Base-by-base conservation (phyloP, 64 coral and sea anemone genomes). In the Stylophora pistillata region DNA sequence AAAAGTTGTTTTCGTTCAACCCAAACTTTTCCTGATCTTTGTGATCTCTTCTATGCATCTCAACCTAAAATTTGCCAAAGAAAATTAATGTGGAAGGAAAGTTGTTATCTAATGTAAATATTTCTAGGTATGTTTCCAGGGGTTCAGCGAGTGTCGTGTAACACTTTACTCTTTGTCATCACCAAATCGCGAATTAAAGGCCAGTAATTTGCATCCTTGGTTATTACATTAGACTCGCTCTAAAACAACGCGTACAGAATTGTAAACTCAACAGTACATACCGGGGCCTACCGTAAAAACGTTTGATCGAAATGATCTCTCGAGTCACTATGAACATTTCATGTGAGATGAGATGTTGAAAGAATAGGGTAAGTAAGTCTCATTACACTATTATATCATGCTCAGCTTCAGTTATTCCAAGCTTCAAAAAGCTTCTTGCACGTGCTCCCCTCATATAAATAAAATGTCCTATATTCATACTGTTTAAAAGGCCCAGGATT, bases 11-110 rank as follows among this genome's bases (percentile, higher is more conserved):
- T 21, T 41, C 59, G 14, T 4, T 37, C 66, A 25, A 1, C 14
- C 28, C 58, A 47, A 16, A 23, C 32, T 34, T 37, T 16, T 84
- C 28, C 62, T 69, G 60, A 11, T 18, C 34, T 16, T 17, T 23
- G 33, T 76, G 33, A 21, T 15, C 16, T 47, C 53, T 20, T 15
- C 65, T 84, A 34, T 66, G 80, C 80, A 84, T 84, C 65, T 84
- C 25, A 11, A 47, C 33, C 34, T 84, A 10, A 70, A 70, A 53
- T 53, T 12, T 53, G 27, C 37, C 62, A 28, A 68, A 64, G 31
- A 26, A 69, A 84, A 69, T 68, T 54, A 15, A 62, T 26, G 21
- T 23, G 62, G 21, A 68, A 69, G 66, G 17, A 69, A 64, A 28
- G 23, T 53, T 17, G 33, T 54, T 62, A 25, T 84, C 23, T 29